phyloP scores from a whole-genome alignment of 1,140 invertebrate species.

The Neotoxoptera formosana region DNA sequence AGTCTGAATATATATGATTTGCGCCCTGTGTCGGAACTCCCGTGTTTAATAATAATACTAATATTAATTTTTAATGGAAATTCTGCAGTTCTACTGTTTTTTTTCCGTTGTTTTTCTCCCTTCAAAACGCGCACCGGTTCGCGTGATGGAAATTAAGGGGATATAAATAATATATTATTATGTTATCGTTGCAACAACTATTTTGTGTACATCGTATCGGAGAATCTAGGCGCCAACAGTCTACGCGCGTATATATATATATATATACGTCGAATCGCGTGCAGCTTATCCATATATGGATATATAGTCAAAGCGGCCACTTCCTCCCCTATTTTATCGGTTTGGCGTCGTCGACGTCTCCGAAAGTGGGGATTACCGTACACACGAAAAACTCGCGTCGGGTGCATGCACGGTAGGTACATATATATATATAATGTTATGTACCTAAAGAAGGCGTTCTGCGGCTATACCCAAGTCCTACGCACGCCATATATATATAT shows the following conservation, averaged over 20 bases:
- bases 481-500: neutral
- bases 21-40: neutral
- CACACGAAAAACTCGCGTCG: neutral
- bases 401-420: neutral
- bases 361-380: conserved; percentile 7
- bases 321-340: conserved; percentile 23
- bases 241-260: neutral
- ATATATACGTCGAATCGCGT: neutral
- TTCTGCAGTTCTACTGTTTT: neutral
- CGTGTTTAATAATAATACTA: neutral
- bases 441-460: neutral
- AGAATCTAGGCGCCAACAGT: conserved; percentile 53
- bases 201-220: neutral
- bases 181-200: neutral
- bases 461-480: neutral
- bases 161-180: neutral
- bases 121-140: neutral
- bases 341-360: neutral
- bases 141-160: conserved; percentile 35
- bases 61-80: conserved; percentile 6
- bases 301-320: neutral
- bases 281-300: neutral
- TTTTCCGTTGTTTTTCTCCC: neutral
- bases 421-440: neutral
- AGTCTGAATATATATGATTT: conserved; percentile 5